These are phyloP conservation scores for Drosophila prosaltans DNA, from an alignment of 1,140 invertebrate species.

Conservation along the genomic window DNA sequence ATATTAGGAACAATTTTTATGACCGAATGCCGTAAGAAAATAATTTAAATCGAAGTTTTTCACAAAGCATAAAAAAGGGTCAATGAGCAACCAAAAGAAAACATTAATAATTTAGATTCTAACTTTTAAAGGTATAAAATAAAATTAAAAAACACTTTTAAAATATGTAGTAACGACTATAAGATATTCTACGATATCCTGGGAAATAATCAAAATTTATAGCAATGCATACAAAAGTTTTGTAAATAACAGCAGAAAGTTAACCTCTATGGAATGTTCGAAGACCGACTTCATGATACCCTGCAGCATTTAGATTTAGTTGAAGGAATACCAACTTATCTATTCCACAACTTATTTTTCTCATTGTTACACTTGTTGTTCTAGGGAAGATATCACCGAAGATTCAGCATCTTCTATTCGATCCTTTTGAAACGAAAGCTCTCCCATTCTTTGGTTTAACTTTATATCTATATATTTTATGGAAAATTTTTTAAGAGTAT, in stretches of 20 bases:
- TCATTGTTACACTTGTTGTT: too few species aligned
- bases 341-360: too few species aligned
- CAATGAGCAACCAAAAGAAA: background rate
- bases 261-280: background rate
- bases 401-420: too few species aligned
- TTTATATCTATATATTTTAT: too few species aligned
- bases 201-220: background rate
- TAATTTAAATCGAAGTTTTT: conserved; percentile 12
- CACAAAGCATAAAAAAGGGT: background rate
- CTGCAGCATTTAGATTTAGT: background rate
- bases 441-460: too few species aligned
- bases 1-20: conserved; percentile 8
- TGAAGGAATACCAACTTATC: too few species aligned
- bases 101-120: conserved; percentile 7
- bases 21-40: conserved; percentile 2
- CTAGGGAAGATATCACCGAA: too few species aligned
- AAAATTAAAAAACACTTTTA: background rate
- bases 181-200: background rate
- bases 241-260: background rate
- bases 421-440: too few species aligned
- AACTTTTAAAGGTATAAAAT: background rate
- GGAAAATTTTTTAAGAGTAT: background rate
- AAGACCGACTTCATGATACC: background rate
- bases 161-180: background rate
- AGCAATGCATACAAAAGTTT: background rate